These are phyloP conservation scores for Aythya baeri DNA, from an alignment of 2,113 vertebrate genomes.

Conservation along the genomic window DNA sequence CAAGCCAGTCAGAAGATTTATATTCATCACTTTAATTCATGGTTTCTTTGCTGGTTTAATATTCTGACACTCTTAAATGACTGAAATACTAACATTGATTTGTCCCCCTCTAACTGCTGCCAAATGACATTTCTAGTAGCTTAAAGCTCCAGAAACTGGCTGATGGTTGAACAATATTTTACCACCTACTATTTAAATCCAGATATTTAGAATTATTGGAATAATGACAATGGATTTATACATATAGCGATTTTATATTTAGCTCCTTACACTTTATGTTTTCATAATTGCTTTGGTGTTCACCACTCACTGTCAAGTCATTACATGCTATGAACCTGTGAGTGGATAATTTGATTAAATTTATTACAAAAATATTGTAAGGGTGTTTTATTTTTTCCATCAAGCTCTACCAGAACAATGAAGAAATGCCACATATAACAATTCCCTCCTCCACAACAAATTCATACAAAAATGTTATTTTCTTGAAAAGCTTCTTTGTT, in stretches of 20 bases:
- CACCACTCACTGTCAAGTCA: not conserved
- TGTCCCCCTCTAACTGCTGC: not conserved
- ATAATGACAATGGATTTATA: constrained; percentile 1
- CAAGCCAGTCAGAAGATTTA: not conserved
- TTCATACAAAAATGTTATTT: not conserved
- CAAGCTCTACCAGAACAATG: not conserved
- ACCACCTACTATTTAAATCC: constrained; percentile 26
- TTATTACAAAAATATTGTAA: constrained; percentile 11
- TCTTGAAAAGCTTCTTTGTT: constrained; percentile 54
- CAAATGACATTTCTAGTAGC: not conserved
- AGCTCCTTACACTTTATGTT: constrained; percentile 3
- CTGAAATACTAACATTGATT: not conserved
- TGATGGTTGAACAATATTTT: constrained; percentile 1
- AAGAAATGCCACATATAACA: constrained; percentile 14
- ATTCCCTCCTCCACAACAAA: constrained; percentile 15
- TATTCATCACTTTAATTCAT: not conserved
- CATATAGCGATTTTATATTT: not conserved
- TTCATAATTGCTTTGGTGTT: not conserved
- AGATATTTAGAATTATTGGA: constrained; percentile 5
- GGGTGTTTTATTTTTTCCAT: not conserved
- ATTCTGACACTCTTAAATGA: not conserved
- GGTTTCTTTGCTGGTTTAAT: not conserved
- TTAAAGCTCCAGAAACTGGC: not conserved
- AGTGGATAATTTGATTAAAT: not conserved
- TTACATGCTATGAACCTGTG: not conserved